These are phyloP conservation scores for Pithys albifrons DNA, from an alignment of 2,113 vertebrate species.

Conservation along the genomic window DNA sequence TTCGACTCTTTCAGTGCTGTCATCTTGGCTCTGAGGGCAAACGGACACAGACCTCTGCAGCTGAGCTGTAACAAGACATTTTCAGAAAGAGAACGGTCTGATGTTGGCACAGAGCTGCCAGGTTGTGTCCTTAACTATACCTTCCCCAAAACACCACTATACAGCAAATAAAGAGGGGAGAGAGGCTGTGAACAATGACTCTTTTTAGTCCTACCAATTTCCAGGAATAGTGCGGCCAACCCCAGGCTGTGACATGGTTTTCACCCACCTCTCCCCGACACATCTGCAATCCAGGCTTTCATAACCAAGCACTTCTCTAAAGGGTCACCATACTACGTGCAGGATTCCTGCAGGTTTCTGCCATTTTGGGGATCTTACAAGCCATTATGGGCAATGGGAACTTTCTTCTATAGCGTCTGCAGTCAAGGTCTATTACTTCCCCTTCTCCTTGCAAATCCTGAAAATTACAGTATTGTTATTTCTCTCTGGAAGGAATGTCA, in stretches of 20 bases:
- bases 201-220: background rate
- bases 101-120: background rate
- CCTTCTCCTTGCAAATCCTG: background rate
- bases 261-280: background rate
- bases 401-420: background rate
- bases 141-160: background rate
- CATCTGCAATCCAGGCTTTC: background rate
- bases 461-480: slow-evolving; percentile 5
- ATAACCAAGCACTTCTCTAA: background rate
- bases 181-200: background rate
- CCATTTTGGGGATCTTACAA: background rate
- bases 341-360: background rate
- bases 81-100: background rate
- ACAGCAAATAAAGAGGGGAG: background rate
- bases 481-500: background rate
- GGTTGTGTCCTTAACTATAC: background rate
- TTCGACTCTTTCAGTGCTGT: background rate
- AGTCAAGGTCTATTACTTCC: background rate
- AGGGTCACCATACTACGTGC: background rate
- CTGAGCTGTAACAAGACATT: background rate
- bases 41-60: background rate
- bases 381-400: background rate
- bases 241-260: background rate
- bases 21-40: background rate
- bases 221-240: background rate